These are phyloP conservation scores for Salmo trutta DNA, from an alignment of 2,797 vertebrate species.

Conservation along the genomic window DNA sequence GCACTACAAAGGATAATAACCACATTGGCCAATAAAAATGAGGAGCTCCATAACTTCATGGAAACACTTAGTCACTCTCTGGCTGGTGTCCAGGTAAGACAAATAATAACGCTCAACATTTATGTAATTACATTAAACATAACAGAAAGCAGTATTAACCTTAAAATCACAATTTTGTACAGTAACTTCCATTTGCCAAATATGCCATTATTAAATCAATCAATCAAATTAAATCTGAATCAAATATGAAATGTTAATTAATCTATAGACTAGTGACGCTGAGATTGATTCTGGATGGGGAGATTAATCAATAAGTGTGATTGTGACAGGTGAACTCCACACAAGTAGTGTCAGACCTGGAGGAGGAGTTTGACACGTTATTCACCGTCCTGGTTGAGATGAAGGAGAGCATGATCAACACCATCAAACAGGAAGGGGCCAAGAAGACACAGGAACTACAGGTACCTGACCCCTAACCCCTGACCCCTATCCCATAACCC, in stretches of 20 bases:
- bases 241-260: too few relatives aligned
- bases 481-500: not conserved
- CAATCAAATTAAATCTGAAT: too few relatives aligned
- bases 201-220: too few relatives aligned
- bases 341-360: slow-evolving; percentile 83
- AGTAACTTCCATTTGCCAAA: not conserved
- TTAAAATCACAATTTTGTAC: not conserved
- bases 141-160: not conserved
- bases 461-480: slow-evolving; percentile 46
- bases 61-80: slow-evolving; percentile 82
- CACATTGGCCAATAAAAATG: slow-evolving; percentile 90
- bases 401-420: slow-evolving; percentile 81
- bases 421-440: slow-evolving; percentile 81
- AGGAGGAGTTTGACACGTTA: slow-evolving; percentile 87
- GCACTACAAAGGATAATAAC: slow-evolving; percentile 90
- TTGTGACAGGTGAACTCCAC: slow-evolving; percentile 82
- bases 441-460: slow-evolving; percentile 82
- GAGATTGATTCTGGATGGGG: not conserved
- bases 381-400: slow-evolving; percentile 82
- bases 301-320: not conserved
- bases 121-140: not conserved
- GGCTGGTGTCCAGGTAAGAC: slow-evolving; percentile 84
- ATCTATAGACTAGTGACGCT: too few relatives aligned
- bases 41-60: slow-evolving; percentile 90
- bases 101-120: not conserved